Percentiles rank a stretch among this genome's conserved stretches.
Evolutionary conservation across 2,888 invertebrate species (phyloP).

Genomic region (Chromoteleia sp.): DNA sequence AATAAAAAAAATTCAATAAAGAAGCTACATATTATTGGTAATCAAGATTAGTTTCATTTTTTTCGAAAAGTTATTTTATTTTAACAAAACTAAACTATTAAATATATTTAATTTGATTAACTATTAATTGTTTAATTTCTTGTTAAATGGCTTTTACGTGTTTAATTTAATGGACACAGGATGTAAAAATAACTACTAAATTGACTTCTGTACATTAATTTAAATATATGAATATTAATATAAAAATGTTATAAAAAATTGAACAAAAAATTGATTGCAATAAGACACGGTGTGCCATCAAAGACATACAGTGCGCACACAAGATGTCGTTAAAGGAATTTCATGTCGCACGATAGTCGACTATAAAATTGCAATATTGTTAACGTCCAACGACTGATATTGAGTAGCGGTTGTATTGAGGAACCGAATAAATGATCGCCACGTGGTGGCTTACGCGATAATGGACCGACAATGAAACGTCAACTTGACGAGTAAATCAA

Average conservation of each 20-base stretch:
- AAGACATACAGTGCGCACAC: slow-evolving; percentile 5
- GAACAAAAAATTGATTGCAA: background rate
- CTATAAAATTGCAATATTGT: slow-evolving; percentile 57
- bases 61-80: too few species aligned
- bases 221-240: too few species aligned
- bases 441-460: slow-evolving; percentile 47
- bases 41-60: too few species aligned
- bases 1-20: too few species aligned
- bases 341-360: slow-evolving; percentile 39
- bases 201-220: background rate
- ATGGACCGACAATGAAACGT: slow-evolving; percentile 59
- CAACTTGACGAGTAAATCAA: slow-evolving; percentile 66
- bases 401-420: slow-evolving; percentile 50
- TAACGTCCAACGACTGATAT: slow-evolving; percentile 53
- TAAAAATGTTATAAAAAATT: background rate
- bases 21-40: too few species aligned
- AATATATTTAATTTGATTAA: too few species aligned
- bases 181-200: too few species aligned
- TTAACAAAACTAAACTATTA: too few species aligned
- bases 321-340: slow-evolving; percentile 42
- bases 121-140: too few species aligned
- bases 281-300: background rate
- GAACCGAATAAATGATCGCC: slow-evolving; percentile 60
- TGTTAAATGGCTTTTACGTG: too few species aligned
- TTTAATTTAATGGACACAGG: too few species aligned